These are phyloP conservation scores for Drosophila neutralis DNA, from an alignment of 2,888 invertebrate genomes.

Conservation along the genomic window DNA sequence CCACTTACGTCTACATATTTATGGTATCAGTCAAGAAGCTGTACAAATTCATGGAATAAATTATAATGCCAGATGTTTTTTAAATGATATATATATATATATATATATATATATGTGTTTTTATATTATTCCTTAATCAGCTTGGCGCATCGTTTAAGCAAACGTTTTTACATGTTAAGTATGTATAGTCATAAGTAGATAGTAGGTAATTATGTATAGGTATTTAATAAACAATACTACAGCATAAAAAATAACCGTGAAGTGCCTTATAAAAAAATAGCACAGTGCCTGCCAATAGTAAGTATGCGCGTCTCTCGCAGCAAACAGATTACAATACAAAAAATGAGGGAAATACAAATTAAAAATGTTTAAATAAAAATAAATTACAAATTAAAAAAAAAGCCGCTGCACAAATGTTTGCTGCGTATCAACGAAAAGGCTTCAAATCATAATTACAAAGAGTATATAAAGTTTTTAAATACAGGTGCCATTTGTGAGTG, in stretches of 20 bases:
- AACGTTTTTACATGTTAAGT: slow-evolving; percentile 29
- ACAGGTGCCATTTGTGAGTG: slow-evolving; percentile 24
- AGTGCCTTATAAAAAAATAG: slow-evolving; percentile 11
- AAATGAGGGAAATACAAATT: slow-evolving; percentile 7
- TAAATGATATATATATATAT: slow-evolving; percentile 16
- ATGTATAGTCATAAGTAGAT: slow-evolving; percentile 29
- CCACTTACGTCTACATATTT: no score
- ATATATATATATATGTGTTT: slow-evolving; percentile 20
- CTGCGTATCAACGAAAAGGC: not conserved
- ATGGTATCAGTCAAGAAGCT: not conserved
- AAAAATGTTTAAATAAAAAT: slow-evolving; percentile 3
- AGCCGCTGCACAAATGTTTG: not conserved
- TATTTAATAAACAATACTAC: slow-evolving; percentile 54
- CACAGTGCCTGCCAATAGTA: slow-evolving; percentile 14
- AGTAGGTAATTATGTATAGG: slow-evolving; percentile 30
- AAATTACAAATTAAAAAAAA: not conserved
- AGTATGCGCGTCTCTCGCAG: not conserved
- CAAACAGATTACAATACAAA: not conserved
- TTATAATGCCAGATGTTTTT: slow-evolving; percentile 2
- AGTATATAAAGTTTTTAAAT: slow-evolving; percentile 26
- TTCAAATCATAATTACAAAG: slow-evolving; percentile 18
- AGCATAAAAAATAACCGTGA: slow-evolving; percentile 32
- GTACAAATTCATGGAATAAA: not conserved
- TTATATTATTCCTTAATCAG: slow-evolving; percentile 34
- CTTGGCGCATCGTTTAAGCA: slow-evolving; percentile 30